A percentile compares a stretch with the other conserved stretches of the same genome.
These are phyloP conservation scores for Drosophila santomea DNA, from an alignment of 1,140 invertebrate species.

Conservation along the genomic window DNA sequence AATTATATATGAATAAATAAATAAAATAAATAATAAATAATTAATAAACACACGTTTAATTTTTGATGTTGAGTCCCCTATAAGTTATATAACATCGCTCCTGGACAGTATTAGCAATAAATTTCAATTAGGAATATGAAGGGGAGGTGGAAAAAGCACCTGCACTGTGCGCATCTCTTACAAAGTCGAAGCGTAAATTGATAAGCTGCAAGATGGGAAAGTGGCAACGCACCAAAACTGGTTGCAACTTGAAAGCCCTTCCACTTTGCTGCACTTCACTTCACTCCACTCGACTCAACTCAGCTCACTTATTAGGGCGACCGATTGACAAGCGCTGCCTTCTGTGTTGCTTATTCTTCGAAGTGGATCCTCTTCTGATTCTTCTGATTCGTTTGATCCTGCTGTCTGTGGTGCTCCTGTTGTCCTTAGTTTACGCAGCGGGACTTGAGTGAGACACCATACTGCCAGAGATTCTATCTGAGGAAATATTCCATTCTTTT, in stretches of 20 bases:
- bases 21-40: too few species aligned
- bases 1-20: too few species aligned
- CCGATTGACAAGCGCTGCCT: slow-evolving; percentile 64
- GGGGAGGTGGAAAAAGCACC: slow-evolving; percentile 24
- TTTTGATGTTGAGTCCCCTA: too few species aligned
- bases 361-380: not conserved
- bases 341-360: slow-evolving; percentile 37
- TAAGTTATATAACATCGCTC: too few species aligned
- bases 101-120: too few species aligned
- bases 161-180: slow-evolving; percentile 21
- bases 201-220: slow-evolving; percentile 58
- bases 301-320: slow-evolving; percentile 65
- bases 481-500: slow-evolving; percentile 58
- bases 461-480: slow-evolving; percentile 25
- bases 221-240: slow-evolving; percentile 34
- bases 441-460: slow-evolving; percentile 28
- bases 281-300: slow-evolving; percentile 16
- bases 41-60: too few species aligned
- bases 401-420: not conserved
- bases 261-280: not conserved
- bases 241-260: slow-evolving; percentile 46
- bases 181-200: slow-evolving; percentile 72
- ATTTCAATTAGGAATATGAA: not conserved
- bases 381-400: not conserved
- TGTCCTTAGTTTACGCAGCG: slow-evolving; percentile 35